Conservation (phyloP, 2,888 invertebrate species). For the Julus scandinavius region DNA sequence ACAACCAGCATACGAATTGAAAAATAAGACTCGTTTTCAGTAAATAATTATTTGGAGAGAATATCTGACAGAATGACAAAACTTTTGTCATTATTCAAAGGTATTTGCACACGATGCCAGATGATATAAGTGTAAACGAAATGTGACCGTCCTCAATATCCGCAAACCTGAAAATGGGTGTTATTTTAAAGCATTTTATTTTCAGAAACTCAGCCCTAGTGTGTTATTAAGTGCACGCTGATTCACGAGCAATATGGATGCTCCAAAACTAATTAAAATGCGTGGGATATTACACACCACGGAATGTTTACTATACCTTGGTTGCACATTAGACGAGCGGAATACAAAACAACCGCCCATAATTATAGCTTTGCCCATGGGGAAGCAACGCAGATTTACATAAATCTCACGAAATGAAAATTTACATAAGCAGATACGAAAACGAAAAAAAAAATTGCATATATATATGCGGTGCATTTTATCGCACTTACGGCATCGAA, state of each 20-base stretch:
- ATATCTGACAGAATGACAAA: no score
- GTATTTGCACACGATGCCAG: no score
- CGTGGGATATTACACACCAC: conserved; percentile 24
- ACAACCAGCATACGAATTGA: no score
- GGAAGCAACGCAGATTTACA: neutral
- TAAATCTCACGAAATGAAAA: conserved; percentile 9
- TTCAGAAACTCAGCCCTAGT: neutral
- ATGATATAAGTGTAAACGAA: no score
- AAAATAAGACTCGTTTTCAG: no score
- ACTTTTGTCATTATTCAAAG: no score
- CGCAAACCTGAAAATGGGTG: neutral
- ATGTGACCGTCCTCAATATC: no score
- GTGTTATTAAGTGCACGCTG: conserved; percentile 20
- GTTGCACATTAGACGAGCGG: conserved; percentile 27
- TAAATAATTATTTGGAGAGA: no score
- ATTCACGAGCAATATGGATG: neutral
- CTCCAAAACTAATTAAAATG: conserved; percentile 5
- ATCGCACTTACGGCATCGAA: conserved; percentile 22
- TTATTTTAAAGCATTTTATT: conserved; percentile 33
- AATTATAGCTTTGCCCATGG: neutral
- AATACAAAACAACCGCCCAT: conserved; percentile 39
- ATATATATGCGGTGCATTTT: conserved; percentile 10
- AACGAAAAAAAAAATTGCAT: neutral
- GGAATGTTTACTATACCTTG: conserved; percentile 37
- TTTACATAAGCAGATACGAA: conserved; percentile 39